These are phyloP conservation scores for Xestia xanthographa DNA, from an alignment of 2,888 invertebrate species.

Conservation along the genomic window DNA sequence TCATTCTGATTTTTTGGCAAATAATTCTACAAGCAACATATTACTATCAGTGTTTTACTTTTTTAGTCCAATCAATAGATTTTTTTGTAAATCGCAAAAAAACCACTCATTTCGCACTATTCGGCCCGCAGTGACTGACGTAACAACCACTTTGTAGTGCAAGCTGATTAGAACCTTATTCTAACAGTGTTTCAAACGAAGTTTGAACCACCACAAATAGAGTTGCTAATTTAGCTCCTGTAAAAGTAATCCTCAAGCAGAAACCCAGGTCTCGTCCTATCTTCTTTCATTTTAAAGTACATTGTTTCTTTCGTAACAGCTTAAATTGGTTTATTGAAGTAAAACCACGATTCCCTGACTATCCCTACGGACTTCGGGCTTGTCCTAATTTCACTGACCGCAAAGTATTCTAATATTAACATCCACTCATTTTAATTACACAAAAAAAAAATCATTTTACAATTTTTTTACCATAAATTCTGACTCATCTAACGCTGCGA, in stretches of 20 bases:
- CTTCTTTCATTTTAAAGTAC: background rate
- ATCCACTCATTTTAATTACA: background rate
- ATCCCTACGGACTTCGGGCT: background rate
- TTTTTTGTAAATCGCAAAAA: too few species aligned
- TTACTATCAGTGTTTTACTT: too few species aligned
- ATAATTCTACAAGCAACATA: too few species aligned
- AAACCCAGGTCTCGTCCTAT: background rate
- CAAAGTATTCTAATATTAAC: background rate
- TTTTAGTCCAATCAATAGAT: too few species aligned
- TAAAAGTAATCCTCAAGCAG: background rate
- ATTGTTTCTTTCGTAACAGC: background rate
- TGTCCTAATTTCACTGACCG: background rate
- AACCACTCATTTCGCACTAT: too few species aligned
- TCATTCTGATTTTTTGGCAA: too few species aligned
- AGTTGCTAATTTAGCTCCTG: too few species aligned
- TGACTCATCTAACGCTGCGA: slow-evolving; percentile 44
- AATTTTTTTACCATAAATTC: slow-evolving; percentile 11
- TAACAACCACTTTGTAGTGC: too few species aligned
- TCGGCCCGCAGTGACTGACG: too few species aligned
- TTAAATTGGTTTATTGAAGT: background rate
- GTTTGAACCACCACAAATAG: too few species aligned
- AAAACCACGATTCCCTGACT: background rate
- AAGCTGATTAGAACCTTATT: too few species aligned
- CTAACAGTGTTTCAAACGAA: too few species aligned
- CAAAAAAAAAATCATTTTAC: slow-evolving; percentile 23